Evolutionary conservation across 1,140 invertebrate genomes (phyloP).

Genomic region (Heterodera schachtii): DNA sequence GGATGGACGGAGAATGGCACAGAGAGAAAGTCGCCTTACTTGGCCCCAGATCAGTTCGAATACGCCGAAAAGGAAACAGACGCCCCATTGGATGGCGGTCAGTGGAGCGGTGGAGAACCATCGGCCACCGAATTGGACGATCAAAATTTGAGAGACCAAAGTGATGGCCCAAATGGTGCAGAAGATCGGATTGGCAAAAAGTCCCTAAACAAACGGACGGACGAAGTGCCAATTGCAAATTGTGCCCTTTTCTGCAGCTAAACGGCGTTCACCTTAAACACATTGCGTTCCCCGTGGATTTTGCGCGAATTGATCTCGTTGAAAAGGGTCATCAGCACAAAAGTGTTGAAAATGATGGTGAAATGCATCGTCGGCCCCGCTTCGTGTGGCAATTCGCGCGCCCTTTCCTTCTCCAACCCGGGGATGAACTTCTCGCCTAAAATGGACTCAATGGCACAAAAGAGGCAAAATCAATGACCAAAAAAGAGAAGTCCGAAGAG

Average conservation of each 20-base stretch:
- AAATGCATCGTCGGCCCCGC: conserved; percentile 89
- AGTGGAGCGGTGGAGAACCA: conserved; percentile 88
- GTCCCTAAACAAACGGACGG: conserved; percentile 70
- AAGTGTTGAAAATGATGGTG: conserved; percentile 98
- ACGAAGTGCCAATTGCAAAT: background rate
- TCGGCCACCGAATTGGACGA: conserved; percentile 93
- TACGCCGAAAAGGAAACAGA: conserved; percentile 94
- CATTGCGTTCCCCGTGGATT: conserved; percentile 97
- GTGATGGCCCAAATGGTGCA: conserved; percentile 96
- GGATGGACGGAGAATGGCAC: background rate
- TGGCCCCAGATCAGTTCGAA: conserved; percentile 96
- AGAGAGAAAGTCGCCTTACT: conserved; percentile 76
- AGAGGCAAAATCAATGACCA: conserved; percentile 68
- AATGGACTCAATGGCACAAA: conserved; percentile 9
- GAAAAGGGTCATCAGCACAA: conserved; percentile 99
- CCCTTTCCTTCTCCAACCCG: conserved; percentile 76
- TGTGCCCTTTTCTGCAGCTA: background rate
- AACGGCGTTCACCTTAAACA: conserved; percentile 66
- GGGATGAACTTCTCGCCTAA: conserved; percentile 50
- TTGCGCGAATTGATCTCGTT: conserved; percentile 99
- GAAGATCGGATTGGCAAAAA: conserved; percentile 97
- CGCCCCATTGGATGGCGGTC: conserved; percentile 91
- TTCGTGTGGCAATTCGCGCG: conserved; percentile 74
- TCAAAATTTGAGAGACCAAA: conserved; percentile 88
- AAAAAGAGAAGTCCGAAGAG: conserved; percentile 91